Evolutionary conservation across 2,113 vertebrate species (phyloP), one percentile per base, ranked within the genome.

Genomic region (Oxyura jamaicensis): DNA sequence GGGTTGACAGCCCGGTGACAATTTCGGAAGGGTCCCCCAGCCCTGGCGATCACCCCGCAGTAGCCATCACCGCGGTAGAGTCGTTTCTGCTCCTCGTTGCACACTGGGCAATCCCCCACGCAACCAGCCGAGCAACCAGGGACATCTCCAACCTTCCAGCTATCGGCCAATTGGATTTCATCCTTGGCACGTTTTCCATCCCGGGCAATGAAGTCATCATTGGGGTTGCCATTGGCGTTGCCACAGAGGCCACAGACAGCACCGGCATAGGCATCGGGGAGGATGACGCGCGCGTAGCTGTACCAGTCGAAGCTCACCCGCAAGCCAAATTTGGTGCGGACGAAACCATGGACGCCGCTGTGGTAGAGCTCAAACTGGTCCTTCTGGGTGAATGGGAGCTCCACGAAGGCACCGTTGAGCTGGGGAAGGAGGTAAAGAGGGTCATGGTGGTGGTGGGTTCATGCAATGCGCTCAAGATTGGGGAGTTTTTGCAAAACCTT

Each of bases 221-320:
- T 19, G 1, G 78, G 18, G 11, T 98, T 68, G 3, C 80, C 22
- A 3, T 98, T 98, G 90, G 96, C 98, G 1, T 98, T 97, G 29
- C 98, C 98, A 0, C 98, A 98, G 12, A 98, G 97, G 8, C 98
- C 98, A 3, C 97, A 98, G 16, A 97, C 86, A 2, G 71, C 19
- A 0, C 87, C 93, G 2, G 80, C 67, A 36, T 98, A 98, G n/a
- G 93, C 33, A 2, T 58, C 92, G 3, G 98, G 98, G n/a, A 98
- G 72, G 56, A 95, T 96, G 44, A 98, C 88, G 2, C 92, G 79
- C 58, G 97, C 97, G 4, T 97, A 96, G 88, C 95, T 98, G 58
- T 98, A 65, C 98, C 98, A 98, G 74, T 98, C 97, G 2, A 96
- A 98, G 76, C 80, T 97, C 14, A 98, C 85, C 2, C 90, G 94